Evolutionary conservation across 2,888 invertebrate species (phyloP).

Genomic region (Odontomyia ornata): DNA sequence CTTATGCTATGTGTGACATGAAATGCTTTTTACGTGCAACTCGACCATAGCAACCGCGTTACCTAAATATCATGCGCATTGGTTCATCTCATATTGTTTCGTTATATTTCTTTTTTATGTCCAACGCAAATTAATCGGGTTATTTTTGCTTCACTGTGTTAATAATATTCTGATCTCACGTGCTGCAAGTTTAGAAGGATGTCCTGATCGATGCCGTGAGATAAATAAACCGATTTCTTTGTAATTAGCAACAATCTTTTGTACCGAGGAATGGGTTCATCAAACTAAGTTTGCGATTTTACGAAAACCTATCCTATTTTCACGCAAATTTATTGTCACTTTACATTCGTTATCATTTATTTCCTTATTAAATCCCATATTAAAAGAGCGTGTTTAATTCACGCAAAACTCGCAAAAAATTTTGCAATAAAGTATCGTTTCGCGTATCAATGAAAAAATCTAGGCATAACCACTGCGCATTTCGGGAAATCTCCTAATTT

Average conservation of each 20-base stretch:
- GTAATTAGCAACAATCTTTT: constrained; percentile 16
- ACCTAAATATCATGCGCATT: not conserved
- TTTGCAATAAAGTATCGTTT: not conserved
- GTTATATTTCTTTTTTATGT: constrained; percentile 3
- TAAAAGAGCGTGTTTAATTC: no score
- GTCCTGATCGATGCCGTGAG: constrained; percentile 8
- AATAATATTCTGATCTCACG: not conserved
- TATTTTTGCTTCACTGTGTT: not conserved
- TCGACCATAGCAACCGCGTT: not conserved
- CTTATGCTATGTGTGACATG: not conserved
- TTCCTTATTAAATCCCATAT: no score
- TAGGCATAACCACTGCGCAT: not conserved
- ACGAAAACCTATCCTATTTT: not conserved
- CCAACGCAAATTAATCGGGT: constrained; percentile 4
- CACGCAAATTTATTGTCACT: not conserved
- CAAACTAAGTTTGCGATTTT: no score
- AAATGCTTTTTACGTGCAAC: constrained; percentile 12
- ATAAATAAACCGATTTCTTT: not conserved
- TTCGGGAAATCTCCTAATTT: not conserved
- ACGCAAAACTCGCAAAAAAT: not conserved
- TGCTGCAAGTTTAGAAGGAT: not conserved
- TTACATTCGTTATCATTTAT: no score
- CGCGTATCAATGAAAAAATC: constrained; percentile 1
- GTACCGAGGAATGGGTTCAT: constrained; percentile 14
- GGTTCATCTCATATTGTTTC: not conserved